Evolutionary conservation across 2,113 vertebrate species (phyloP), one percentile per base, ranked within the genome.

Genomic region (Oxyura jamaicensis): DNA sequence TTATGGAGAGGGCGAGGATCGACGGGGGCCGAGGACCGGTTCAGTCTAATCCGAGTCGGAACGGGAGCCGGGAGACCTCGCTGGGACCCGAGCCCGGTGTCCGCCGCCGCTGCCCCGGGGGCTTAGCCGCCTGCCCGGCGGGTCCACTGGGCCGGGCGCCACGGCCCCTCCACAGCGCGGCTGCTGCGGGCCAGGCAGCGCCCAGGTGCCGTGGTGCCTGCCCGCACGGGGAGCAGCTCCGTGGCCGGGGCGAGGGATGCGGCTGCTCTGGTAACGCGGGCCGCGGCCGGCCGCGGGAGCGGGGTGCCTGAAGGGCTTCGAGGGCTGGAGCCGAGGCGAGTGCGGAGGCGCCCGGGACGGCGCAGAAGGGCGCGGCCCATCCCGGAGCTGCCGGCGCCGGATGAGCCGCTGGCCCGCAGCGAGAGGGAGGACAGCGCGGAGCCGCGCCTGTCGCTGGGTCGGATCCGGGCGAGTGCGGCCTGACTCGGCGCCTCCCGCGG

Each of bases 11-110:
- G 33, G 56, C 13, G 22, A 42, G 33, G 35, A 36, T 29, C 10
- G n/a, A 13, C 2, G 22, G 14, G 28, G 7, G 42, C 8, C 22
- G 14, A 15, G 20, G 76, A 31, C 26, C 29, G 5, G 23, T 19
- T 2, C 6, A 7, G 1, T 25, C 67, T 17, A 20, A 6, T 14
- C 19, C 18, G 26, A 67, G 4, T 42, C 2, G 35, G 13, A 18
- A 7, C 13, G 8, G 21, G 10, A 35, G 21, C 58, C 9, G 10
- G 29, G 33, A 56, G 41, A 19, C n/a, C 12, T 16, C 33, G 23
- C 16, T 8, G 65, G 23, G 33, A 50, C 10, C 4, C 22, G 23
- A 11, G 17, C 13, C 26, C 36, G 2, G 28, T 7, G 23, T 21
- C 44, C 29, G 17, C 19, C 31, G 28, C 29, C 11, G n/a, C 58